Conservation (phyloP, 2,797 vertebrate species). For the Alosa sapidissima region DNA sequence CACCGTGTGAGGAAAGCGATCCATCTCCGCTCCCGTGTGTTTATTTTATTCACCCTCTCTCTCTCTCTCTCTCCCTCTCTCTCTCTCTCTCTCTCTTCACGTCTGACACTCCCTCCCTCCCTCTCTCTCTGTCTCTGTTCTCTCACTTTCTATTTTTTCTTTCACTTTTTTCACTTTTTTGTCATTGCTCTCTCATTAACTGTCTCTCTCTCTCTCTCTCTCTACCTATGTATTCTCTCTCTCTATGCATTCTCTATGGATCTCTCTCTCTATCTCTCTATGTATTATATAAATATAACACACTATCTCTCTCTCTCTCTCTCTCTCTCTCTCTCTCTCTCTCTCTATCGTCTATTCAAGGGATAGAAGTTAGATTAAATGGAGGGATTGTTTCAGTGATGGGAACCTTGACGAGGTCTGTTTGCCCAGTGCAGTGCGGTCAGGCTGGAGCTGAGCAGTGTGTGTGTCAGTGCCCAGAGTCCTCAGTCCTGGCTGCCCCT, state of each 20-base stretch:
- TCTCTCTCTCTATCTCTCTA: neutral
- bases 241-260: neutral
- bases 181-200: slow-evolving; percentile 8
- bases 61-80: too few relatives aligned
- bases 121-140: neutral
- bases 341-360: neutral
- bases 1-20: slow-evolving; percentile 32
- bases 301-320: too few relatives aligned
- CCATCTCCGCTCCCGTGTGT: slow-evolving; percentile 8
- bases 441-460: neutral
- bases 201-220: neutral
- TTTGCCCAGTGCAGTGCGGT: neutral
- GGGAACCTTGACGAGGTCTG: neutral
- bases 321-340: neutral
- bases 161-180: neutral
- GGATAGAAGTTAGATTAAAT: neutral
- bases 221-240: slow-evolving; percentile 1
- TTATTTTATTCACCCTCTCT: slow-evolving; percentile 16
- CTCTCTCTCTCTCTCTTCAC: neutral
- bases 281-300: too few relatives aligned
- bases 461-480: neutral
- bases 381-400: neutral
- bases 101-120: neutral
- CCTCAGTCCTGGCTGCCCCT: neutral
- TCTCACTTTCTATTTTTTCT: neutral